A percentile compares a stretch with the other conserved stretches of the same genome.
phyloP scores from a whole-genome alignment of 1,140 invertebrate genomes.

The Polypedilum pembai region DNA sequence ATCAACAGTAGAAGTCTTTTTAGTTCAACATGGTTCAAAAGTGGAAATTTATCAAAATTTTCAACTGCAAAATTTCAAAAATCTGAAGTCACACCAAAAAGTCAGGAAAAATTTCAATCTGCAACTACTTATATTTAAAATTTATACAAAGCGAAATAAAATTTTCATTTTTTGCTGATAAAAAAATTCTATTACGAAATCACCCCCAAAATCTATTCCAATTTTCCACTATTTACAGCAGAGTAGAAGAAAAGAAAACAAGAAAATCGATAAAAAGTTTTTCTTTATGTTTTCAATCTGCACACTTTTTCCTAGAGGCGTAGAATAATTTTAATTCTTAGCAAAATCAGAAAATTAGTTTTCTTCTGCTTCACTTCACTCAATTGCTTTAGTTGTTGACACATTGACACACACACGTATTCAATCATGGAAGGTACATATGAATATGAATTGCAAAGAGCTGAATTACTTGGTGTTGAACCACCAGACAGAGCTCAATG shows the following conservation, averaged over 20 bases:
- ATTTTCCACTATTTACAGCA: no score
- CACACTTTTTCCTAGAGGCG: background rate
- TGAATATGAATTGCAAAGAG: conserved; percentile 62
- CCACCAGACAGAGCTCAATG: conserved; percentile 58
- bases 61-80: background rate
- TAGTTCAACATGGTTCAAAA: background rate
- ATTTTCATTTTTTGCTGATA: no score
- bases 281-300: background rate
- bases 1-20: background rate
- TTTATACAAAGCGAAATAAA: no score
- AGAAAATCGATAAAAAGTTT: conserved; percentile 4
- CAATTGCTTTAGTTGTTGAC: background rate
- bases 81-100: background rate
- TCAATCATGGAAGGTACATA: conserved; percentile 49
- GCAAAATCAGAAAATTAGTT: background rate
- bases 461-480: conserved; percentile 61
- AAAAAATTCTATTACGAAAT: no score
- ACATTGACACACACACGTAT: background rate
- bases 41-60: background rate
- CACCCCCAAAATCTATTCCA: no score
- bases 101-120: conserved; percentile 3
- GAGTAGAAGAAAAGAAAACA: background rate
- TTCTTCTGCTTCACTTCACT: background rate
- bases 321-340: background rate
- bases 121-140: background rate